A percentile compares a stretch with the other conserved stretches of the same genome.
These are phyloP conservation scores for Callosobruchus maculatus DNA, from an alignment of 2,888 invertebrate genomes.

Conservation along the genomic window DNA sequence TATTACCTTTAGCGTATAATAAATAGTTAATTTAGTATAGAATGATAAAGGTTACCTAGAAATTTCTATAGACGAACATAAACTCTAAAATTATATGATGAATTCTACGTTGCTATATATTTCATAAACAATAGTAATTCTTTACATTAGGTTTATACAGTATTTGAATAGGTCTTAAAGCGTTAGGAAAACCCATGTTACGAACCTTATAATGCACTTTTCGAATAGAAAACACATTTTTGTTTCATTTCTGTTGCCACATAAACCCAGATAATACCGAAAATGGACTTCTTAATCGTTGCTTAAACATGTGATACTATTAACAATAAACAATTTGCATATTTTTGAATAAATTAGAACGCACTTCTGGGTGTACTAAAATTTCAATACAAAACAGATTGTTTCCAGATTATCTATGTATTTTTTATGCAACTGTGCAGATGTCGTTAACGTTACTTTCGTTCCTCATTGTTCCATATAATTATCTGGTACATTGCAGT, in stretches of 20 bases:
- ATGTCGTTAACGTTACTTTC: not conserved
- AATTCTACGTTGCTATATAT: not conserved
- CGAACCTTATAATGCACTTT: not conserved
- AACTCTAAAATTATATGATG: no score
- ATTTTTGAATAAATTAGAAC: not conserved
- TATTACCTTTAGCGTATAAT: no score
- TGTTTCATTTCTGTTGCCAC: no score
- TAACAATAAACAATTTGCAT: not conserved
- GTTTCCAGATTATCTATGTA: not conserved
- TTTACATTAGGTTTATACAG: not conserved
- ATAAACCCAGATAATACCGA: no score
- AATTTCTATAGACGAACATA: not conserved
- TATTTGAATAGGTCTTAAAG: not conserved
- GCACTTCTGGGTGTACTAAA: not conserved
- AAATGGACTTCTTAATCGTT: no score
- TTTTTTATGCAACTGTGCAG: not conserved
- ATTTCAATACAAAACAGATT: not conserved
- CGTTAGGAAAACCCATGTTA: not conserved
- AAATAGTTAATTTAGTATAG: no score
- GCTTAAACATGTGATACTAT: no score
- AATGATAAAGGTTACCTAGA: not conserved
- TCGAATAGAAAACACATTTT: no score
- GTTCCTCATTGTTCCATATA: not conserved
- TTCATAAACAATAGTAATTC: not conserved
- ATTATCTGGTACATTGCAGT: not conserved